phyloP scores from a whole-genome alignment of 1,140 invertebrate species.

The Drosophila teissieri region DNA sequence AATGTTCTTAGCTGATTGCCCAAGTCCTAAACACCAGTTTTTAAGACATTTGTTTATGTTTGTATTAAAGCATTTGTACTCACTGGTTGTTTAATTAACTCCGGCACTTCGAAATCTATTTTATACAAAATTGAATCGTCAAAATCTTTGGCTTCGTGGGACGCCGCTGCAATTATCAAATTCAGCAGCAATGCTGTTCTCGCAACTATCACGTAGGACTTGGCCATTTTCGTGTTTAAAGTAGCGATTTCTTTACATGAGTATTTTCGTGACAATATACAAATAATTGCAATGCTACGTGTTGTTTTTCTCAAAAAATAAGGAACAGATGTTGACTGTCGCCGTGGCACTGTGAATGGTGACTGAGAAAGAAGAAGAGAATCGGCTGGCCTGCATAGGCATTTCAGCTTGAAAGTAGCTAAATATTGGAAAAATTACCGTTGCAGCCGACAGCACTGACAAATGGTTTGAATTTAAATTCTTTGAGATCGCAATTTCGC shows the following conservation, averaged over 20 bases:
- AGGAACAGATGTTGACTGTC: slow-evolving; percentile 43
- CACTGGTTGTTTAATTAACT: slow-evolving; percentile 59
- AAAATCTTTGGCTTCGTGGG: slow-evolving; percentile 89
- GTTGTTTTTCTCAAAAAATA: slow-evolving; percentile 57
- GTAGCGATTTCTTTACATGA: slow-evolving; percentile 3
- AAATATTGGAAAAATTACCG: not conserved
- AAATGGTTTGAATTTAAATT: too few species aligned
- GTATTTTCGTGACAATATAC: slow-evolving; percentile 42
- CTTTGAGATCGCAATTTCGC: too few species aligned
- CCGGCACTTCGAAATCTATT: slow-evolving; percentile 91
- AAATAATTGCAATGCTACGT: slow-evolving; percentile 41
- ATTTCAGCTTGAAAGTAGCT: not conserved
- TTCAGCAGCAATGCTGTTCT: slow-evolving; percentile 28
- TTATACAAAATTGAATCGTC: slow-evolving; percentile 93
- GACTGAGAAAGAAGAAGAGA: slow-evolving; percentile 6
- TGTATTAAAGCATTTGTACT: slow-evolving; percentile 3
- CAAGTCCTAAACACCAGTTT: slow-evolving; percentile 80
- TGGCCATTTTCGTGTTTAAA: slow-evolving; percentile 15
- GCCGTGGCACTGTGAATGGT: slow-evolving; percentile 2
- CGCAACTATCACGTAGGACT: not conserved
- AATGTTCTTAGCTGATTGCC: slow-evolving; percentile 86
- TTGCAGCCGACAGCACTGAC: too few species aligned
- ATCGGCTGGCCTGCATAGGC: slow-evolving; percentile 16
- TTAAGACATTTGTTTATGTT: not conserved
- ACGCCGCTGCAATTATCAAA: slow-evolving; percentile 18